Conservation (phyloP, 2,797 vertebrate species). For the Scolopax bukidnonensis region DNA sequence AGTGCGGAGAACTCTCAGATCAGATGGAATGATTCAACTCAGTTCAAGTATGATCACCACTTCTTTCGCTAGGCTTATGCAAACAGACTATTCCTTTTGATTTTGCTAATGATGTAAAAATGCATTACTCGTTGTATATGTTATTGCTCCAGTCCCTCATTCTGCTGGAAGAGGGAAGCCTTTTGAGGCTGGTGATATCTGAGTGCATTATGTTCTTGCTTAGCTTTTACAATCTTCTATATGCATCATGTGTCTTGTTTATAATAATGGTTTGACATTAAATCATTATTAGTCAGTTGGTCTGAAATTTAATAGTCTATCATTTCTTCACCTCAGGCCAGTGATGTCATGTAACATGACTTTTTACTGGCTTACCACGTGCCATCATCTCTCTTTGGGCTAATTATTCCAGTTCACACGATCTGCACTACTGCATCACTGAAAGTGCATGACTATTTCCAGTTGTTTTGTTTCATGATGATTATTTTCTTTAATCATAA, state of each 20-base stretch:
- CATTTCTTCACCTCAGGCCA: constrained; percentile 21
- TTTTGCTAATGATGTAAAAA: constrained; percentile 44
- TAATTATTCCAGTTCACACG: not conserved
- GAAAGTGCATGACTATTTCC: not conserved
- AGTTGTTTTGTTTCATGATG: not conserved
- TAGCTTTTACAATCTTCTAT: not conserved
- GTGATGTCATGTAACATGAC: not conserved
- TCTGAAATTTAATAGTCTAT: not conserved
- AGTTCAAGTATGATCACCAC: not conserved
- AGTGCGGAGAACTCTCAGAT: not conserved
- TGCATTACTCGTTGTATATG: not conserved
- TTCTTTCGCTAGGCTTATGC: not conserved
- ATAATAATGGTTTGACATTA: not conserved
- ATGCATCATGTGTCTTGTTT: not conserved
- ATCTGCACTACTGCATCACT: not conserved
- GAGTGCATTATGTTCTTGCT: not conserved
- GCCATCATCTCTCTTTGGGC: not conserved
- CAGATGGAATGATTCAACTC: not conserved
- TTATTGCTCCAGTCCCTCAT: not conserved
- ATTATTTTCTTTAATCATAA: constrained; percentile 1
- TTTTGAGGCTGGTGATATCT: not conserved
- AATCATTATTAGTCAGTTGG: not conserved
- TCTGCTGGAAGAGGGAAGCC: not conserved
- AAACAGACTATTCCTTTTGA: constrained; percentile 19
- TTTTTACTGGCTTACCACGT: not conserved